These are phyloP conservation scores for Alloplasta piceator DNA, from an alignment of 2,888 invertebrate species.

Conservation along the genomic window DNA sequence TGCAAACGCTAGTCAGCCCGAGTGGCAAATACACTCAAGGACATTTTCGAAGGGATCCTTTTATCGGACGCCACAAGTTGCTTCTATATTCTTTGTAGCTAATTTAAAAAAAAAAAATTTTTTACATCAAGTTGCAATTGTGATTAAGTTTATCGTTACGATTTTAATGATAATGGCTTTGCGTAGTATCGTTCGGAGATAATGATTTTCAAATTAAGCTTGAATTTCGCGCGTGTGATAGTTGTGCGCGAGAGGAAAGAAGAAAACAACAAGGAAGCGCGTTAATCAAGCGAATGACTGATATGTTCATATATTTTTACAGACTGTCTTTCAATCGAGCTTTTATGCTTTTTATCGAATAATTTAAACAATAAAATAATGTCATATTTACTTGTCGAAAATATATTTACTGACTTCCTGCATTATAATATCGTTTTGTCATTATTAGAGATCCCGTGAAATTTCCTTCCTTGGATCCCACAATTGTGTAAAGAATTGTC, in stretches of 20 bases:
- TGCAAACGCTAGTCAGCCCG: constrained; percentile 39
- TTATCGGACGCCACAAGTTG: background rate
- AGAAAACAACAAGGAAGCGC: background rate
- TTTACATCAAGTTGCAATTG: background rate
- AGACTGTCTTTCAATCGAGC: constrained; percentile 5
- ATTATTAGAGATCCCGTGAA: too few relatives aligned
- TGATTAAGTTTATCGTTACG: constrained; percentile 1
- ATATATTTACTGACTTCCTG: too few relatives aligned
- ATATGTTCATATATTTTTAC: background rate
- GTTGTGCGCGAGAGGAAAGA: constrained; percentile 19
- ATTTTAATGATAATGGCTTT: constrained; percentile 16
- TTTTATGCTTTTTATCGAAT: constrained; percentile 39
- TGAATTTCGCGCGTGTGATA: background rate
- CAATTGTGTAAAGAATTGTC: too few relatives aligned
- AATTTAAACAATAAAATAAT: constrained; percentile 48
- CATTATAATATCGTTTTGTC: too few relatives aligned
- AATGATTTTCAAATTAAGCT: background rate
- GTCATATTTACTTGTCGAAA: too few relatives aligned
- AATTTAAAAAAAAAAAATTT: background rate
- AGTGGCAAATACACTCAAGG: constrained; percentile 1
- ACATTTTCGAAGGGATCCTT: background rate
- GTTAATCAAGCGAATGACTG: constrained; percentile 6
- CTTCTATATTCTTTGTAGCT: background rate
- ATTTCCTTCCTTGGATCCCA: background rate
- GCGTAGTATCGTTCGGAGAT: background rate